phyloP scores from a whole-genome alignment of 2,888 invertebrate genomes.

The Noctua fimbriata region DNA sequence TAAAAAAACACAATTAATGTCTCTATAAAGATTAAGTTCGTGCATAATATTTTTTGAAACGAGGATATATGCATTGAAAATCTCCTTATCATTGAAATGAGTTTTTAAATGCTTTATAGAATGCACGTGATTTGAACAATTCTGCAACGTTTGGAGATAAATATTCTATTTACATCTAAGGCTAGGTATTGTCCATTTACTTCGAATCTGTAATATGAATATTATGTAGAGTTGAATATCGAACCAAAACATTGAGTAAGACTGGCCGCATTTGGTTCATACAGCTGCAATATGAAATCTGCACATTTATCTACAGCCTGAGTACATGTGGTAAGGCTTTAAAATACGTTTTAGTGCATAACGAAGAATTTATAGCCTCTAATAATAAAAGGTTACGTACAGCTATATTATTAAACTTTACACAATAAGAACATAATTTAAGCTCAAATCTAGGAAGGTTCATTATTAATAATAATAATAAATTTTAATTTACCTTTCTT shows the following conservation, averaged over 20 bases:
- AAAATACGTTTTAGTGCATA: conserved; percentile 62
- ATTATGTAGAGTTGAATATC: conserved; percentile 46
- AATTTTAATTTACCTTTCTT: conserved; percentile 88
- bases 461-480: neutral
- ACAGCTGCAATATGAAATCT: conserved; percentile 52
- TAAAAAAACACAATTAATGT: neutral
- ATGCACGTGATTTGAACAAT: neutral
- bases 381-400: conserved; percentile 36
- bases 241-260: conserved; percentile 68
- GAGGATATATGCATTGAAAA: neutral
- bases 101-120: neutral
- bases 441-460: conserved; percentile 9
- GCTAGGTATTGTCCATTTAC: neutral
- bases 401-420: conserved; percentile 42
- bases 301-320: conserved; percentile 51
- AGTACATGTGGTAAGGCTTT: conserved; percentile 52
- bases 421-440: conserved; percentile 32
- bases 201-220: conserved; percentile 3
- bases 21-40: neutral
- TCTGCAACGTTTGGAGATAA: neutral
- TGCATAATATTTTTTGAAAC: neutral
- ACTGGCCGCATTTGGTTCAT: conserved; percentile 56
- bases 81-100: neutral
- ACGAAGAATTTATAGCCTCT: conserved; percentile 50
- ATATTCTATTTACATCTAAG: neutral